Percentiles rank a stretch among this genome's conserved stretches.
These are phyloP conservation scores for Dicyrtomina minuta DNA, from an alignment of 2,888 invertebrate species.

Conservation along the genomic window DNA sequence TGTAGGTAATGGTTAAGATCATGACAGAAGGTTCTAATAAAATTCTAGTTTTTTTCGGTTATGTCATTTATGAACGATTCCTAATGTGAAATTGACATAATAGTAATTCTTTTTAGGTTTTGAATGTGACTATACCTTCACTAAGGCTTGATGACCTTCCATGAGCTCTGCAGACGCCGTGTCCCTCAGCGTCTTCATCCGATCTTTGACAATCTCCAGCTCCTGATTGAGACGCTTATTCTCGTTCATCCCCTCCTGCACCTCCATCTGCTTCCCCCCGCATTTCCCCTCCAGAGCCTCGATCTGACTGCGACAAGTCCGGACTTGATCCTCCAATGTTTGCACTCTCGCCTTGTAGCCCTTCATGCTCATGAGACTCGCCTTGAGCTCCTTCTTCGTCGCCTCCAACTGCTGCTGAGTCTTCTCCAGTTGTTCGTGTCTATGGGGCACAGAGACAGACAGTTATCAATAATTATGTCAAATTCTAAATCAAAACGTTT, in stretches of 20 bases:
- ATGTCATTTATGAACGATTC: too few relatives aligned
- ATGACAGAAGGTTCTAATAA: too few relatives aligned
- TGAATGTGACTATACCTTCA: constrained; percentile 14
- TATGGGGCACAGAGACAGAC: not conserved
- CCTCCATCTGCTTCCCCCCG: constrained; percentile 63
- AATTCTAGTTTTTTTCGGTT: too few relatives aligned
- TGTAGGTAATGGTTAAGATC: not conserved
- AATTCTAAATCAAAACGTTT: not conserved
- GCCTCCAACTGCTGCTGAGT: constrained; percentile 64
- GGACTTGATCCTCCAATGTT: constrained; percentile 68
- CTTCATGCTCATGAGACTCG: constrained; percentile 56
- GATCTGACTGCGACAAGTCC: constrained; percentile 63
- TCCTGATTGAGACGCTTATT: constrained; percentile 38
- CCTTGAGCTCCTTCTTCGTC: constrained; percentile 63
- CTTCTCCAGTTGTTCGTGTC: constrained; percentile 63
- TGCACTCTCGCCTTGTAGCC: constrained; percentile 65
- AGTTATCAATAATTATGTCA: not conserved
- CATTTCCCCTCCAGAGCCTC: constrained; percentile 66
- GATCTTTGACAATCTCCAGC: constrained; percentile 33
- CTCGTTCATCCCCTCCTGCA: constrained; percentile 28
- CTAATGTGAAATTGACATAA: not conserved
- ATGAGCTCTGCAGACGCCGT: constrained; percentile 39
- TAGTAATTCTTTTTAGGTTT: not conserved
- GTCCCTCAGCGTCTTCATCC: constrained; percentile 41
- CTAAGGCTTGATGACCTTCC: constrained; percentile 37